Conservation (phyloP, 2,797 vertebrate genomes). For the Sebastes umbrosus region DNA sequence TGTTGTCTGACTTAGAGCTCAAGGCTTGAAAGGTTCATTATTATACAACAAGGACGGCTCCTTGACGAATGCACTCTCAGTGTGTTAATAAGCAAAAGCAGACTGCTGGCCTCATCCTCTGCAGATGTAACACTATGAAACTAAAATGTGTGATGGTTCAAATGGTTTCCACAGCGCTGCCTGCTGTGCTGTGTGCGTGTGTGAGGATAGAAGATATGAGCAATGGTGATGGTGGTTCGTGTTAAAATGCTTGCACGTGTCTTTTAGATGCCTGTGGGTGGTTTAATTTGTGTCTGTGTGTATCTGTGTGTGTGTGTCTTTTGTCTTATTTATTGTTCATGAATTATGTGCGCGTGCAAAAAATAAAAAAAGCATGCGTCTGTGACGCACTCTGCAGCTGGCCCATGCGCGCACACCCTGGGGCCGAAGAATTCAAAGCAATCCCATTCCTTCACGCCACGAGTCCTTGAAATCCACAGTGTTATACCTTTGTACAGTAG, state of each 20-base stretch:
- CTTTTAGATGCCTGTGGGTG: slow-evolving; percentile 42
- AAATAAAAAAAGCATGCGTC: slow-evolving; percentile 11
- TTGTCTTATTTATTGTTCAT: slow-evolving; percentile 7
- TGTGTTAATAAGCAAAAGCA: slow-evolving; percentile 54
- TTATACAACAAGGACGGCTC: slow-evolving; percentile 25
- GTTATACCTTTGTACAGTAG: slow-evolving; percentile 19
- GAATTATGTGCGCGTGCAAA: neutral
- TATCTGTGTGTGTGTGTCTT: neutral
- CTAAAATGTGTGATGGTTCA: slow-evolving; percentile 39
- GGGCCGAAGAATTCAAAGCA: slow-evolving; percentile 50
- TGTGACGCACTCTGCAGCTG: slow-evolving; percentile 47
- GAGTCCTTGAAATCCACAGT: slow-evolving; percentile 52
- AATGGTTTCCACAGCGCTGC: slow-evolving; percentile 8
- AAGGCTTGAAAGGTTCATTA: slow-evolving; percentile 22
- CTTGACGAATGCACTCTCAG: slow-evolving; percentile 42
- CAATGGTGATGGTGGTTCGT: slow-evolving; percentile 31
- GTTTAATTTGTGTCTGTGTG: slow-evolving; percentile 34
- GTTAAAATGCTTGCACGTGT: slow-evolving; percentile 44
- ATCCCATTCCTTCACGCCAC: slow-evolving; percentile 27
- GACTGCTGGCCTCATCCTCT: slow-evolving; percentile 49
- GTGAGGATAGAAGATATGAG: slow-evolving; percentile 10
- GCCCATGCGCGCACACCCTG: slow-evolving; percentile 21
- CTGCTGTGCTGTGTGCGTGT: slow-evolving; percentile 17
- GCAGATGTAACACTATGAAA: slow-evolving; percentile 12
- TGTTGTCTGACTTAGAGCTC: slow-evolving; percentile 42